A percentile compares a stretch with the other conserved stretches of the same genome.
Conservation (phyloP, 2,888 invertebrate genomes). For the Lasioglossum leucozonium region DNA sequence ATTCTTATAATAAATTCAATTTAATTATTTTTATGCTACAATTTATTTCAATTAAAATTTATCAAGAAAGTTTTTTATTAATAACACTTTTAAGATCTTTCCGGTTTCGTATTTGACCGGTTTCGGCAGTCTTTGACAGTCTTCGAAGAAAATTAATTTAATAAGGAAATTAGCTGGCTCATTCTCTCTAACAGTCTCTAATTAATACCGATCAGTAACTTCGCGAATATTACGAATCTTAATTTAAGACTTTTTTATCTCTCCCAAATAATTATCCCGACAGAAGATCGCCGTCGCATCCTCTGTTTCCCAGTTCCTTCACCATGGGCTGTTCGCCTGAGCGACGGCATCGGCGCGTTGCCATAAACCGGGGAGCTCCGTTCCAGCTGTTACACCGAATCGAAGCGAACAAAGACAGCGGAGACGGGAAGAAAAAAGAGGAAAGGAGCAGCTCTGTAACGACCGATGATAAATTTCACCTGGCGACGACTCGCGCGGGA, state of each 20-base stretch:
- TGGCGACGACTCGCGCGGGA: conserved; percentile 71
- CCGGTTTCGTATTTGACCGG: background rate
- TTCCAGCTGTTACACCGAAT: conserved; percentile 66
- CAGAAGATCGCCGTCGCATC: too few relatives aligned
- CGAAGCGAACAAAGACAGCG: conserved; percentile 7
- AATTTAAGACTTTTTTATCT: too few relatives aligned
- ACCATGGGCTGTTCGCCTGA: too few relatives aligned
- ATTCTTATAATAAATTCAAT: too few relatives aligned
- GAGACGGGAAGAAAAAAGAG: conserved; percentile 6
- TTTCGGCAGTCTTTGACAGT: too few relatives aligned
- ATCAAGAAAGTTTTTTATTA: too few relatives aligned
- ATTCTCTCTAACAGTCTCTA: background rate
- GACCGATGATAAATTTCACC: conserved; percentile 80
- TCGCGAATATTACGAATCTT: background rate
- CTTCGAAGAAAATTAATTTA: background rate
- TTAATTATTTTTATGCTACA: too few relatives aligned
- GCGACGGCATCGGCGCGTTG: conserved; percentile 46
- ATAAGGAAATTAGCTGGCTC: background rate
- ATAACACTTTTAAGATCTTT: background rate
- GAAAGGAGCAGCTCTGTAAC: too few relatives aligned
- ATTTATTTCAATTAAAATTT: too few relatives aligned
- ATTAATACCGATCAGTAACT: background rate
- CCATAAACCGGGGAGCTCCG: conserved; percentile 70
- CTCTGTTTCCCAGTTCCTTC: too few relatives aligned
- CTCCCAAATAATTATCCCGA: background rate